Evolutionary conservation across 2,888 invertebrate species (phyloP).

Genomic region (Luperina nickerlii): DNA sequence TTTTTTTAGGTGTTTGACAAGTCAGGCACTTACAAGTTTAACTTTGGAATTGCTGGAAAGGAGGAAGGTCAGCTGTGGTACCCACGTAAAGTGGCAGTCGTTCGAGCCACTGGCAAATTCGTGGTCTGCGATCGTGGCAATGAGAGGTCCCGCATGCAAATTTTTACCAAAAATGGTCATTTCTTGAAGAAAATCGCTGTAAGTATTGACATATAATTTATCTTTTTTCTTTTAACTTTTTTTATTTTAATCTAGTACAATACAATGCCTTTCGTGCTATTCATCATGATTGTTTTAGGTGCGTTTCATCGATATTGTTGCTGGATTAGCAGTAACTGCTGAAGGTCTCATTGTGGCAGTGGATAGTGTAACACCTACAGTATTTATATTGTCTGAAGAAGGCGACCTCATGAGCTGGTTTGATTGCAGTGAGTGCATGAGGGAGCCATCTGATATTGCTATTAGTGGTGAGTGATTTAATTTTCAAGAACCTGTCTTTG

Average conservation of each 20-base stretch:
- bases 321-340: constrained; percentile 97
- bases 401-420: constrained; percentile 99
- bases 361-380: constrained; percentile 99
- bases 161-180: constrained; percentile 98
- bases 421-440: constrained; percentile 99
- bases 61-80: constrained; percentile 99
- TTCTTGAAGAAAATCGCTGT: constrained; percentile 98
- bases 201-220: constrained; percentile 62
- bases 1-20: constrained; percentile 96
- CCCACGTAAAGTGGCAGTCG: constrained; percentile 98
- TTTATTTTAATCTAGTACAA: background rate
- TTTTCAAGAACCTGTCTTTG: background rate
- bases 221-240: too few relatives aligned
- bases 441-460: constrained; percentile 99
- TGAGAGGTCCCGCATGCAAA: constrained; percentile 99
- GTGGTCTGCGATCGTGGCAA: constrained; percentile 99
- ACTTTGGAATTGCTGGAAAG: constrained; percentile 98
- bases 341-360: constrained; percentile 98
- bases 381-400: constrained; percentile 97
- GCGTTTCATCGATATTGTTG: constrained; percentile 97
- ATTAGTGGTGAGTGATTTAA: constrained; percentile 93
- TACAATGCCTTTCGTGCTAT: constrained; percentile 5
- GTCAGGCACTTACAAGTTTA: constrained; percentile 97
- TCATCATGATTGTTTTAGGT: constrained; percentile 73
- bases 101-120: constrained; percentile 96